Evolutionary conservation across 2,797 vertebrate species (phyloP).

Genomic region (Eleutherodactylus coqui): DNA sequence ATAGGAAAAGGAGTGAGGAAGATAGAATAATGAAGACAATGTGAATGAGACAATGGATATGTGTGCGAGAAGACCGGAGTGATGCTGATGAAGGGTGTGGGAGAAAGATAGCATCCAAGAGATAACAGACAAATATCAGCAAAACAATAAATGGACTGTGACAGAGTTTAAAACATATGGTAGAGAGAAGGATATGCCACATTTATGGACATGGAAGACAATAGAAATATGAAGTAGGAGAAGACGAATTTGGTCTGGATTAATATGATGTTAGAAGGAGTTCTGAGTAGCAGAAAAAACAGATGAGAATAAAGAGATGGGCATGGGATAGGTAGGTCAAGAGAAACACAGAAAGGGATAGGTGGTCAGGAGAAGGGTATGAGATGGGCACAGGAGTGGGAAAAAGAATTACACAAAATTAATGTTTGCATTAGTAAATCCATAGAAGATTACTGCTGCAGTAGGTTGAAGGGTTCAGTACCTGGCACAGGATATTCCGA

Average conservation of each 20-base stretch:
- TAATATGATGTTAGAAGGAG: too few species aligned
- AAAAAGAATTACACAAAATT: neutral
- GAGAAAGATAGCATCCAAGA: neutral
- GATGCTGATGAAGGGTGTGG: too few species aligned
- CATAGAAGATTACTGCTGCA: neutral
- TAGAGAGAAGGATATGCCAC: too few species aligned
- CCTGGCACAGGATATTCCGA: slow-evolving; percentile 75
- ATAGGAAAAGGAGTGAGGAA: too few species aligned
- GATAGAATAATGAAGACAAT: neutral
- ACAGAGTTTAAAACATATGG: too few species aligned
- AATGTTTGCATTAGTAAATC: neutral
- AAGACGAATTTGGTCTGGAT: too few species aligned
- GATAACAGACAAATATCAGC: neutral
- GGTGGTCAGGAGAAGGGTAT: neutral
- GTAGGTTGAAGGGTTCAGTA: neutral
- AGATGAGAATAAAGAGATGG: too few species aligned
- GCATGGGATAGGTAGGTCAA: neutral
- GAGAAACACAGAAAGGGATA: neutral
- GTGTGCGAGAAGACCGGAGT: neutral
- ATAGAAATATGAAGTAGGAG: too few species aligned
- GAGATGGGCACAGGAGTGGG: neutral
- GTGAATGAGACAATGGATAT: neutral
- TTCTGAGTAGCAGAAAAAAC: too few species aligned
- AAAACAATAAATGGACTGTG: too few species aligned
- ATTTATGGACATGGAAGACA: too few species aligned